Percentiles rank a stretch among this genome's conserved stretches.
Evolutionary conservation across 1,140 invertebrate genomes (phyloP).

Genomic region (Euschistus heros): DNA sequence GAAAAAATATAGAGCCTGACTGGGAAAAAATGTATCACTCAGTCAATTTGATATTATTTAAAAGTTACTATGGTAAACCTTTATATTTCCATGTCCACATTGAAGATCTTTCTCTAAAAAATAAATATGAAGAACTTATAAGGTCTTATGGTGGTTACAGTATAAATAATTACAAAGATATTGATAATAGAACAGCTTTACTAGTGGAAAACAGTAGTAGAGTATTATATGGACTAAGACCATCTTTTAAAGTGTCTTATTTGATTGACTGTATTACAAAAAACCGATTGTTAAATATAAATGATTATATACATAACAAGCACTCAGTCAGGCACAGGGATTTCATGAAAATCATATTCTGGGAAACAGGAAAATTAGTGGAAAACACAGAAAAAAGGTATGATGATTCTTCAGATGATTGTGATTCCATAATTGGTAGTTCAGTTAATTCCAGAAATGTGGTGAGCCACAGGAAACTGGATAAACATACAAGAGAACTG

Average conservation of each 20-base stretch:
- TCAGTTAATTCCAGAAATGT: too few relatives aligned
- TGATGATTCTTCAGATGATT: not conserved
- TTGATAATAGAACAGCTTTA: not conserved
- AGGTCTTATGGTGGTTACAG: not conserved
- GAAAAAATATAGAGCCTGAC: not conserved
- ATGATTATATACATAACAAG: not conserved
- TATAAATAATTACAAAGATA: not conserved
- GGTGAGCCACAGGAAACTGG: not conserved
- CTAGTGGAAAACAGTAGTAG: not conserved
- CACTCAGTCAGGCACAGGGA: not conserved
- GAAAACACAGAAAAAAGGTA: not conserved
- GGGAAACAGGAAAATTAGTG: not conserved
- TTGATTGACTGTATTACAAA: not conserved
- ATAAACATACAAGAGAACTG: constrained; percentile 6
- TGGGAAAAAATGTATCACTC: not conserved
- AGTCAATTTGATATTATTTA: not conserved
- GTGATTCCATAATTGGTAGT: too few relatives aligned
- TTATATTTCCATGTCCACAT: not conserved
- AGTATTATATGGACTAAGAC: not conserved
- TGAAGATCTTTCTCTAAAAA: not conserved
- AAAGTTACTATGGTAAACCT: not conserved
- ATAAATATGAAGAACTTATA: not conserved
- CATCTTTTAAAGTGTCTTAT: not conserved
- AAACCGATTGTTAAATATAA: not conserved
- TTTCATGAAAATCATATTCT: not conserved